Base-by-base conservation (phyloP, 2,888 invertebrate species). In the Corythucha ciliata region DNA sequence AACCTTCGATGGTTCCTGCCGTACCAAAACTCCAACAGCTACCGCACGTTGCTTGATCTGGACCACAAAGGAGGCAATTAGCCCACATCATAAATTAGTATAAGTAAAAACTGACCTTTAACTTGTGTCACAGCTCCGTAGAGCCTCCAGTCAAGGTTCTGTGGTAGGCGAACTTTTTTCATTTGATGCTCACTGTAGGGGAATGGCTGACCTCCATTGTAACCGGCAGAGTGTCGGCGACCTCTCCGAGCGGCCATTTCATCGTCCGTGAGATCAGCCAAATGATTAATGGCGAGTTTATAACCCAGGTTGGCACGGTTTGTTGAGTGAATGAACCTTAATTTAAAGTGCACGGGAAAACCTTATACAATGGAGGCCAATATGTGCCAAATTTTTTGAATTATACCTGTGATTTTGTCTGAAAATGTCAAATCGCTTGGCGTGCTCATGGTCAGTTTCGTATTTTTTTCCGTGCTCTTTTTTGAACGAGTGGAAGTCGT, bases 21-120 rank as follows among this genome's bases (percentile, higher is more conserved):
- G 94, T 91, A 20, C 93, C 94, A 72, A 94, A 96, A 56, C 89
- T 89, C 94, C 94, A 94, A 63, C 94, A 96, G 0, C 92, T 93
- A 0, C 96, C 96, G 69, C 96, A 96, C 8, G 93, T 89, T 0
- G 91, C 92, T 72, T 96, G 96, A 75, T 96, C 94, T 84, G n/a
- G n/a, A n/a, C n/a, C n/a, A n/a, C n/a, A n/a, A 65, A n/a, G 59
- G 24, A 16, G 22, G n/a, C n/a, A n/a, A n/a, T n/a, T n/a, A n/a
- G n/a, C n/a, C n/a, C n/a, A n/a, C n/a, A n/a, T n/a, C n/a, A n/a
- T n/a, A n/a, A n/a, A n/a, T n/a, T n/a, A 18, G 18, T 5, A 33
- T 16, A 7, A 33, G 33, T 4, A 29, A 29, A 29, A 29, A 92
- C 72, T 96, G 96, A 75, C 96, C 94, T 81, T 83, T 90, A 8